phyloP scores from a whole-genome alignment of 1,140 invertebrate species.

The Augochlora pura region DNA sequence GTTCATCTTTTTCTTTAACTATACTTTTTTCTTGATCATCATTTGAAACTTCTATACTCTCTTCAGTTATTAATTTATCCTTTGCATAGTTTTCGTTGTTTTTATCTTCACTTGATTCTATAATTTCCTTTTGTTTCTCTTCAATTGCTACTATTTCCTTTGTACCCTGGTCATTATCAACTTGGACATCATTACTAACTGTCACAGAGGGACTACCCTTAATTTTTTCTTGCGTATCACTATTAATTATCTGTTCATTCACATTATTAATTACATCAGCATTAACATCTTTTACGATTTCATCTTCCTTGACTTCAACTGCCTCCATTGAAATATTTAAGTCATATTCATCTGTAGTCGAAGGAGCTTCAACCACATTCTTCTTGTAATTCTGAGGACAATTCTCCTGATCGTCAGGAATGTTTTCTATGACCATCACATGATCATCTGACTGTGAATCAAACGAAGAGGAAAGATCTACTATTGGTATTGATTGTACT shows the following conservation, averaged over 20 bases:
- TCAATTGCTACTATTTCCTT: neutral
- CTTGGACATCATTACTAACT: neutral
- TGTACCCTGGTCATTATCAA: neutral
- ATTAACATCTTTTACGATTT: neutral
- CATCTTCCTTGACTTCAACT: neutral
- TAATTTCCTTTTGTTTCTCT: neutral
- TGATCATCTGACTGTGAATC: neutral
- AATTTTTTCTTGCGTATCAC: neutral
- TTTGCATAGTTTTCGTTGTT: neutral
- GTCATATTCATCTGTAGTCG: neutral
- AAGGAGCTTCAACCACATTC: neutral
- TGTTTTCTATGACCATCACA: neutral
- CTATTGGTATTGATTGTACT: neutral
- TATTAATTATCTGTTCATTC: neutral
- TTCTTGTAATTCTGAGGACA: neutral
- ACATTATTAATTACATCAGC: neutral
- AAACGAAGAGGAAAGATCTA: neutral
- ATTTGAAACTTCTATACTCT: slow-evolving; percentile 38
- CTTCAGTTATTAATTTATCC: neutral
- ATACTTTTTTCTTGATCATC: slow-evolving; percentile 11
- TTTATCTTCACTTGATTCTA: neutral
- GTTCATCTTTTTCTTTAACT: neutral
- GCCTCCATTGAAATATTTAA: neutral
- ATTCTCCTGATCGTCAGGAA: slow-evolving; percentile 10
- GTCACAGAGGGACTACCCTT: neutral